Evolutionary conservation across 2,797 vertebrate species (phyloP).

Genomic region (Fringilla coelebs): DNA sequence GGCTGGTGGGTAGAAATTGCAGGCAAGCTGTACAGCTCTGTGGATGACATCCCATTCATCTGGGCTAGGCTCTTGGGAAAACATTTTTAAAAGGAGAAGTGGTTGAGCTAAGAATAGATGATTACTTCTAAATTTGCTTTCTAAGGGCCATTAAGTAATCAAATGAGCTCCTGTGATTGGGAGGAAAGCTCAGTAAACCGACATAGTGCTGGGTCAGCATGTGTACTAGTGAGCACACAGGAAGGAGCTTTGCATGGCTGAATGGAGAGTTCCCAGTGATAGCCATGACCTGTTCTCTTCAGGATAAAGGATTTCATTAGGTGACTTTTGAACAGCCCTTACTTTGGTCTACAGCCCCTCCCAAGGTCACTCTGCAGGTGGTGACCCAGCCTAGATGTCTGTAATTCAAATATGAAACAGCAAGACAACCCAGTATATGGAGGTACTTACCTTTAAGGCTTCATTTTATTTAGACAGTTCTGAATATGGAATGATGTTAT

Average conservation of each 20-base stretch:
- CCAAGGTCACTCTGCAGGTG: neutral
- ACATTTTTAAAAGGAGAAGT: neutral
- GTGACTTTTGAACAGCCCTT: neutral
- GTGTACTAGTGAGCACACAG: neutral
- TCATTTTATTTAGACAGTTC: neutral
- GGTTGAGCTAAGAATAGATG: neutral
- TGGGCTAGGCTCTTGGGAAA: neutral
- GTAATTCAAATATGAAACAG: neutral
- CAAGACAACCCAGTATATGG: fast-evolving
- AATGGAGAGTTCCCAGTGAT: neutral
- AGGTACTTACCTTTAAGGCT: neutral
- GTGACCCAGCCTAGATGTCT: neutral
- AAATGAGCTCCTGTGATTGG: neutral
- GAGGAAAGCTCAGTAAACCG: neutral
- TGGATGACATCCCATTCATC: neutral
- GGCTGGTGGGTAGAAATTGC: neutral
- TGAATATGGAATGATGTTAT: slow-evolving; percentile 5
- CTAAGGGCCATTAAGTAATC: neutral
- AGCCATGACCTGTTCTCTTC: neutral
- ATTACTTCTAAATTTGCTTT: neutral
- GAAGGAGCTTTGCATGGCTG: neutral
- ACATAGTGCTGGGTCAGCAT: fast-evolving
- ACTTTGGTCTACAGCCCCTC: neutral
- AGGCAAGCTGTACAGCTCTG: fast-evolving
- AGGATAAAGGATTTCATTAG: neutral